Evolutionary conservation across 2,888 invertebrate species (phyloP).

Genomic region (Nomada ferruginata): DNA sequence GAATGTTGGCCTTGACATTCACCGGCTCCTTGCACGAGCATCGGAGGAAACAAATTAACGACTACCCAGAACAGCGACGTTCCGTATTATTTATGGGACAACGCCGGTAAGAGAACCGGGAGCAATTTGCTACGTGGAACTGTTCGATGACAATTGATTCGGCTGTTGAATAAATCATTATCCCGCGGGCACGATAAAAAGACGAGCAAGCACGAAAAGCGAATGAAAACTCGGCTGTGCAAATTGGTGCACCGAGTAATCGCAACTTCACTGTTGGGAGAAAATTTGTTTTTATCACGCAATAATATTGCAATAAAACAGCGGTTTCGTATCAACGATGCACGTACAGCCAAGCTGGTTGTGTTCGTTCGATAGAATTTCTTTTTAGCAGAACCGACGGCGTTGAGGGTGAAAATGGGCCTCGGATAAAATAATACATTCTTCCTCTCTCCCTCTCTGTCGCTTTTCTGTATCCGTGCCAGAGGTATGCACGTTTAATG

Average conservation of each 20-base stretch:
- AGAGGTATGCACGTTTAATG: slow-evolving; percentile 50
- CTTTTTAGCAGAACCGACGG: not conserved
- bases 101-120: slow-evolving; percentile 12
- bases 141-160: slow-evolving; percentile 35
- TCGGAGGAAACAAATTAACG: slow-evolving; percentile 65
- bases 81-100: slow-evolving; percentile 48
- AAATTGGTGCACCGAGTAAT: not conserved
- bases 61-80: slow-evolving; percentile 45
- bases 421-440: slow-evolving; percentile 30
- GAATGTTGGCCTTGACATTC: slow-evolving; percentile 77
- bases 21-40: slow-evolving; percentile 62
- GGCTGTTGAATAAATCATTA: slow-evolving; percentile 10
- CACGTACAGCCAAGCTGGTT: not conserved
- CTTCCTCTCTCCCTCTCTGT: slow-evolving; percentile 3
- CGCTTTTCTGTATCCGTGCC: slow-evolving; percentile 24
- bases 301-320: no score
- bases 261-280: not conserved
- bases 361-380: no score
- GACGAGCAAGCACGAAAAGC: not conserved
- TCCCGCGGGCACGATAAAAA: not conserved
- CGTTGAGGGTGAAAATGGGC: slow-evolving; percentile 7
- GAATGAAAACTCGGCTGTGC: not conserved
- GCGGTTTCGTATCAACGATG: no score
- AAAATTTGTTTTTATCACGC: no score
- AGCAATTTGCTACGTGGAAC: slow-evolving; percentile 34